A percentile compares a stretch with the other conserved stretches of the same genome.
Evolutionary conservation across 1,140 invertebrate genomes (phyloP).

Genomic region (Homalodisca vitripennis): DNA sequence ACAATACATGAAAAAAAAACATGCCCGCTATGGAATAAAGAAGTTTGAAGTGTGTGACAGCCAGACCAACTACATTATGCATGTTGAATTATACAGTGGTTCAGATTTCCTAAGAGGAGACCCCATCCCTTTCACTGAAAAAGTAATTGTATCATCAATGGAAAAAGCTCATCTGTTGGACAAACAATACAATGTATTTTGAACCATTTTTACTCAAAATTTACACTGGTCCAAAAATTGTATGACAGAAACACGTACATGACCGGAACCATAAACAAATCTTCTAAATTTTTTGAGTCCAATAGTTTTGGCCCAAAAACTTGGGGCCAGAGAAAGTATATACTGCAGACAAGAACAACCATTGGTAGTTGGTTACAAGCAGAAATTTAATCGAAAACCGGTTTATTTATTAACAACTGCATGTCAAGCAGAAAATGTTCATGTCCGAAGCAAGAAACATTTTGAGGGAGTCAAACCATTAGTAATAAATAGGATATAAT

Average conservation of each 20-base stretch:
- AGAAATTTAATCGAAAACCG: neutral
- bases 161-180: neutral
- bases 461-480: neutral
- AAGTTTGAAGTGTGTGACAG: neutral
- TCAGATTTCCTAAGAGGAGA: neutral
- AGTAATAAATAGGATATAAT: neutral
- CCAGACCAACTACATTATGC: neutral
- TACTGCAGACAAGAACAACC: too few species aligned
- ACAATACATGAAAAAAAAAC: slow-evolving; percentile 6
- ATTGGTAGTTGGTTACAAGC: neutral
- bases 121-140: neutral
- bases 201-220: neutral
- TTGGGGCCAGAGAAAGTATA: too few species aligned
- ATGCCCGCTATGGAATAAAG: neutral
- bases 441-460: neutral
- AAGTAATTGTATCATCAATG: neutral
- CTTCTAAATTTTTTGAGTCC: neutral
- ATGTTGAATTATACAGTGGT: neutral
- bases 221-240: neutral
- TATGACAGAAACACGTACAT: neutral
- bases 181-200: neutral
- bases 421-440: neutral
- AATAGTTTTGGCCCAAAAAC: neutral
- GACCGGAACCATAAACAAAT: neutral
- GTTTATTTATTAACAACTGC: neutral